Base-by-base conservation (phyloP, 2,888 invertebrate species). In the Augiades crinisus region DNA sequence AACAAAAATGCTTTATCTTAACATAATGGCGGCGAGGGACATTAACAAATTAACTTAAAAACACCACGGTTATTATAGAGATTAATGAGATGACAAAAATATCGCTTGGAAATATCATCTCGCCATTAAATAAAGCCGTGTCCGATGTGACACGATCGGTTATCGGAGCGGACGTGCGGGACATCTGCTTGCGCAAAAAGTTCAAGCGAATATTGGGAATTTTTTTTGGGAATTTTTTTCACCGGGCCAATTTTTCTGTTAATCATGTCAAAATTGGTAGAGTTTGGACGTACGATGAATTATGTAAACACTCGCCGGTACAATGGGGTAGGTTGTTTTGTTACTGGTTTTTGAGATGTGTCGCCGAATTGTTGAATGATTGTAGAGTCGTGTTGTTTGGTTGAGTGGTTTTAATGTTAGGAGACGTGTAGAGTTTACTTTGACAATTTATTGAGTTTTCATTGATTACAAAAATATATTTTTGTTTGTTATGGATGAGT, bases 161-260 rank as follows among this genome's bases (percentile, higher is more conserved):
- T 81, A 88, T 84, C 81, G 84, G 79, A 76, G 64, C 76, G 64
- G 85, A 81, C 85, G 70, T 68, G 58, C 64, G 63, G 64, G 72
- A 80, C 84, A 86, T 86, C 85, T 86, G 86, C 83, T 69, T 67
- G 63, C 63, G 61, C 65, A 81, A 85, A 86, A 83, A 82, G 75
- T 69, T 64, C 74, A 77, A 78, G 70, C 66, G 62, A 66, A 74
- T 72, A 70, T 75, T 67, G 63, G n/a, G 64, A 63, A 68, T 73
- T 75, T 73, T 70, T 71, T 57, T 47, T 43, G n/a, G n/a, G n/a
- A n/a, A n/a, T n/a, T n/a, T 47, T 57, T 72, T 73, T 70, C 65
- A 71, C 72, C 72, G 63, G 63, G 70, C 72, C 78, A 83, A 84
- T 81, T 84, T 84, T 78, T 79, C 78, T 80, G 76, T 83, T 82